Base-by-base conservation (phyloP, 2,797 vertebrate species). In the Enteromius mattozi region DNA sequence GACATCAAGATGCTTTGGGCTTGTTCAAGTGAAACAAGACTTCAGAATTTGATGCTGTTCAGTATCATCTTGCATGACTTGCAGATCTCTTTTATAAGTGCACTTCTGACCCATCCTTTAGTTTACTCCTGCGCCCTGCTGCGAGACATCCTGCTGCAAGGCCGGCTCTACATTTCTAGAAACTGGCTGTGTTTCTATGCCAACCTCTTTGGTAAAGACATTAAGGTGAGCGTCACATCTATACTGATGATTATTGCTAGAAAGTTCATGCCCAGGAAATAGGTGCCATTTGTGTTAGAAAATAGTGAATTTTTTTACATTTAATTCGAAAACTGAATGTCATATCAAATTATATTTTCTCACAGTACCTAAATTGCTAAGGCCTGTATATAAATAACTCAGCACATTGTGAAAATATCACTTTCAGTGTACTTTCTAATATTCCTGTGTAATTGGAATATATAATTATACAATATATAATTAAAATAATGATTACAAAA, bases 111-210 rank as follows among this genome's bases (percentile, higher is more conserved):
- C 63, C 19, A 24, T 75, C 88, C 56, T 83, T 83, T 90, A 99
- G 98, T 97, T 88, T 99, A 97, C 85, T 99, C 98, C 90, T 99
- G 98, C 0, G 98, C 98, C 1, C 96, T 99, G 45, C 97, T 98
- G 92, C 95, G 96, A 92, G 98, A 99, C 54, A 97, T 99, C 82
- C 96, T 99, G 14, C 96, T 99, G 30, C 98, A 99, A 89, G 98
- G 98, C 37, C 95, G 97, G 13, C 97, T 99, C 89, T 99, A 98
- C 93, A 99, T 99, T 90, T 99, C 98, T 85, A 95, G 96, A 90
- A 97, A 98, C 93, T 99, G 98, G 98, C 93, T 99, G 88, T 99
- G 98, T 93, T 99, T 99, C 93, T 96, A 98, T 0, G 96, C 98
- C 89, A 98, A 97, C 93, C 96, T 99, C 90, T 99, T 99, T 1